phyloP scores from a whole-genome alignment of 2,113 vertebrate genomes.

The Nothobranchius furzeri region DNA sequence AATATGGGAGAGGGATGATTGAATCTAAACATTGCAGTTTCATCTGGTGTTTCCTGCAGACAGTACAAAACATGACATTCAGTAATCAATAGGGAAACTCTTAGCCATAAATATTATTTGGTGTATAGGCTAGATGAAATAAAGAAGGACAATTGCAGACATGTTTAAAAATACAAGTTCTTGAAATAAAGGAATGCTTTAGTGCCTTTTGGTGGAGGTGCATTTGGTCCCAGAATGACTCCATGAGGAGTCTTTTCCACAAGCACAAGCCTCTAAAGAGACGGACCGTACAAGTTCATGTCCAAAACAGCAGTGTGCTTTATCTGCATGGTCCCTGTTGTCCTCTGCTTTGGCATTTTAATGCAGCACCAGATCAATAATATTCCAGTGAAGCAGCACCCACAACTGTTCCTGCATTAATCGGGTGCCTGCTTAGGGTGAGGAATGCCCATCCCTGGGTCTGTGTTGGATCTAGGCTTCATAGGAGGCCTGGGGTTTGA shows the following conservation, averaged over 20 bases:
- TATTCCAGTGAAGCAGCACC: conserved; percentile 65
- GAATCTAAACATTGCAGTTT: conserved; percentile 57
- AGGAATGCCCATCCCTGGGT: conserved; percentile 2
- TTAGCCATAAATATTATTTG: conserved; percentile 67
- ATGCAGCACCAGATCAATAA: conserved; percentile 56
- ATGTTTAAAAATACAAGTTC: conserved; percentile 26
- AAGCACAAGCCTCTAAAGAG: neutral
- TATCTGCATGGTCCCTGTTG: neutral
- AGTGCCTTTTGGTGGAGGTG: conserved; percentile 42
- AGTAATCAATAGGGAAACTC: conserved; percentile 44
- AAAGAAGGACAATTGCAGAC: conserved; percentile 23
- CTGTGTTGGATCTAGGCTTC: conserved; percentile 80
- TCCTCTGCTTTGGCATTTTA: conserved; percentile 49
- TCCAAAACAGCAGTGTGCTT: conserved; percentile 26
- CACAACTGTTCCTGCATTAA: conserved; percentile 24
- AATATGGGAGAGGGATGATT: conserved; percentile 75
- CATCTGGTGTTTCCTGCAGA: conserved; percentile 41
- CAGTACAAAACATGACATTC: conserved; percentile 66
- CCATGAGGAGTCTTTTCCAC: neutral
- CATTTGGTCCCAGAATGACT: neutral
- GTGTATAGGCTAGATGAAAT: conserved; percentile 40
- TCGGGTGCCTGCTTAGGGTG: conserved; percentile 8
- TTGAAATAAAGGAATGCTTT: conserved; percentile 2
- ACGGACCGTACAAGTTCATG: conserved; percentile 12
- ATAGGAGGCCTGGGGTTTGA: conserved; percentile 92